Percentiles rank a stretch among this genome's conserved stretches.
Conservation (phyloP, 2,888 invertebrate genomes). For the Euproctis similis region DNA sequence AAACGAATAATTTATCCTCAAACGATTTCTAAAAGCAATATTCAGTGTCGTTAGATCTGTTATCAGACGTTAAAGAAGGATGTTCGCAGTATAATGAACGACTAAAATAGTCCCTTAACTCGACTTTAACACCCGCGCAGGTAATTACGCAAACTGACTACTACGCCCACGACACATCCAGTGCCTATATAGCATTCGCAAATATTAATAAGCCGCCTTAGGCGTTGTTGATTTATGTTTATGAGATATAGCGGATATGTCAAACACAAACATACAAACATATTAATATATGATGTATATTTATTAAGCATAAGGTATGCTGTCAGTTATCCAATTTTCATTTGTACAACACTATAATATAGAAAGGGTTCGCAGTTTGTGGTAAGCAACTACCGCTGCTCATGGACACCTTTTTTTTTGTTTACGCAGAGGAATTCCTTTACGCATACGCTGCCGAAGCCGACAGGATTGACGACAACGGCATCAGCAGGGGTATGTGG, state of each 20-base stretch:
- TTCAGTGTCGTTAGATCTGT: too few species aligned
- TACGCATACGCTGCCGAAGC: too few species aligned
- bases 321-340: slow-evolving; percentile 38
- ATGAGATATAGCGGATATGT: slow-evolving; percentile 57
- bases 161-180: slow-evolving; percentile 27
- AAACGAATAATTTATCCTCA: too few species aligned
- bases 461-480: too few species aligned
- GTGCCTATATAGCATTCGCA: slow-evolving; percentile 28
- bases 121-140: slow-evolving; percentile 2
- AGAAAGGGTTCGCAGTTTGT: too few species aligned
- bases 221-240: slow-evolving; percentile 67
- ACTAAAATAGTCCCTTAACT: slow-evolving; percentile 2
- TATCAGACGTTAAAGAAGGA: not conserved
- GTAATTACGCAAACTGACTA: slow-evolving; percentile 2
- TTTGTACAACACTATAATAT: too few species aligned
- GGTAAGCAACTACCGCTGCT: too few species aligned
- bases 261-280: slow-evolving; percentile 48
- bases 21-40: too few species aligned
- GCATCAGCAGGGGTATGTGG: too few species aligned
- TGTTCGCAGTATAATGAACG: slow-evolving; percentile 5
- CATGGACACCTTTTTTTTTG: too few species aligned
- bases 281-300: slow-evolving; percentile 31
- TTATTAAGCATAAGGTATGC: slow-evolving; percentile 37
- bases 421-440: too few species aligned
- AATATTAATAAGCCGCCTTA: slow-evolving; percentile 69